Conservation (phyloP, 2,888 invertebrate species). For the Liopterus haemorrhoidalis region DNA sequence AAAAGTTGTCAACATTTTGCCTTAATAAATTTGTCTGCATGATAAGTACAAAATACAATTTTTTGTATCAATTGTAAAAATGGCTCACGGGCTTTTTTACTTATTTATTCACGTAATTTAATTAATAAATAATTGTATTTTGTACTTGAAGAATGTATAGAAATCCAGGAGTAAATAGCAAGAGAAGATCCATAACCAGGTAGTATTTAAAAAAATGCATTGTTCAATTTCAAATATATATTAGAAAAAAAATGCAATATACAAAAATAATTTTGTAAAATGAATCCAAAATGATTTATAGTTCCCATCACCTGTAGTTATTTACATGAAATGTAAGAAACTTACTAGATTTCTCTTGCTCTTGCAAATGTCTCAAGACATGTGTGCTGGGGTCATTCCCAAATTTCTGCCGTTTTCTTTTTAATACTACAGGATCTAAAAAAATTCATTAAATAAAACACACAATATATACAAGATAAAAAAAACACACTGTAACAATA, state of each 20-base stretch:
- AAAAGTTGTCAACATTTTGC: no score
- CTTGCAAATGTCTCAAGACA: slow-evolving; percentile 47
- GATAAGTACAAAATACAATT: no score
- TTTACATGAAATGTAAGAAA: slow-evolving; percentile 37
- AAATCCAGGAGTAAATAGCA: no score
- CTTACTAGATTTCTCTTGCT: slow-evolving; percentile 49
- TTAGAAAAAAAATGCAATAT: background rate
- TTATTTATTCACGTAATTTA: no score
- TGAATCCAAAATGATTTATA: background rate
- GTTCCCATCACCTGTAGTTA: slow-evolving; percentile 19
- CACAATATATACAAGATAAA: slow-evolving; percentile 28
- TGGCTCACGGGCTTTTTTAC: no score
- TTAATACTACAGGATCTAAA: slow-evolving; percentile 56
- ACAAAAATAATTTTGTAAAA: slow-evolving; percentile 1
- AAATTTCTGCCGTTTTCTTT: slow-evolving; percentile 54
- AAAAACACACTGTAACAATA: slow-evolving; percentile 27
- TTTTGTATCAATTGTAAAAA: no score
- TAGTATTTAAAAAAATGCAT: no score
- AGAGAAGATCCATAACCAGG: no score
- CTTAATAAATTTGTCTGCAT: no score
- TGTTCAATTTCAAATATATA: no score
- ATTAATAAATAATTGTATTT: no score
- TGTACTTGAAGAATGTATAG: no score
- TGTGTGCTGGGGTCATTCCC: slow-evolving; percentile 49
- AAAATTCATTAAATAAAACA: slow-evolving; percentile 33